These are phyloP conservation scores for Eolophus roseicapilla DNA, from an alignment of 2,113 vertebrate species.

Conservation along the genomic window DNA sequence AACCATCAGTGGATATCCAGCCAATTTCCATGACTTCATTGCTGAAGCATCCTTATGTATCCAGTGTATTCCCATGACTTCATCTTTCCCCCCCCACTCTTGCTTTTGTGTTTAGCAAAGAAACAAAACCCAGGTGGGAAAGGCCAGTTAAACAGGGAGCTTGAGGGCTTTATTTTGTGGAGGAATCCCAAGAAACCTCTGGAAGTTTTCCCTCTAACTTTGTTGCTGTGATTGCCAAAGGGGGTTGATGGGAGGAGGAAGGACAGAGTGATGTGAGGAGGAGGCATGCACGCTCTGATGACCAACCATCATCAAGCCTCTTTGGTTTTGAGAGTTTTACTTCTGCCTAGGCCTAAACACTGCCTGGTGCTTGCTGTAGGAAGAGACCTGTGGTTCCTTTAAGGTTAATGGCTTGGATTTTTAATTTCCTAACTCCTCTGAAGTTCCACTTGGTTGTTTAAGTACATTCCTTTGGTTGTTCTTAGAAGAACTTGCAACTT, in stretches of 20 bases:
- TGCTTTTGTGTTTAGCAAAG: background rate
- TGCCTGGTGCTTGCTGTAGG: background rate
- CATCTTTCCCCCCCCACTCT: background rate
- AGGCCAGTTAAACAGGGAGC: background rate
- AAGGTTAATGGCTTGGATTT: background rate
- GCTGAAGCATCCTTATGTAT: background rate
- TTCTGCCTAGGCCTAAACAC: background rate
- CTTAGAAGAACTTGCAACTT: background rate
- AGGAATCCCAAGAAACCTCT: background rate
- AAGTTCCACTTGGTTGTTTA: background rate
- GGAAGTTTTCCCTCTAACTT: background rate
- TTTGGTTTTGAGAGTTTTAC: background rate
- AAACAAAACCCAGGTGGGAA: background rate
- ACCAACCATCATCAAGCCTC: background rate
- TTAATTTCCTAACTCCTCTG: background rate
- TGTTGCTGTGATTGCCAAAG: background rate
- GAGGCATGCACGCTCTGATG: accelerated
- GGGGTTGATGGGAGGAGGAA: background rate
- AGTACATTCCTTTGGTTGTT: background rate
- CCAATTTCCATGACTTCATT: background rate
- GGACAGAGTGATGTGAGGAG: accelerated
- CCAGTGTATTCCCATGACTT: background rate
- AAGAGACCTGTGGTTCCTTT: background rate
- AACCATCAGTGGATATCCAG: background rate
- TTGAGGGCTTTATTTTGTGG: background rate